Evolutionary conservation across 2,888 invertebrate species (phyloP), one percentile per base, ranked within the genome.

Genomic region (Megastigmus dorsalis): DNA sequence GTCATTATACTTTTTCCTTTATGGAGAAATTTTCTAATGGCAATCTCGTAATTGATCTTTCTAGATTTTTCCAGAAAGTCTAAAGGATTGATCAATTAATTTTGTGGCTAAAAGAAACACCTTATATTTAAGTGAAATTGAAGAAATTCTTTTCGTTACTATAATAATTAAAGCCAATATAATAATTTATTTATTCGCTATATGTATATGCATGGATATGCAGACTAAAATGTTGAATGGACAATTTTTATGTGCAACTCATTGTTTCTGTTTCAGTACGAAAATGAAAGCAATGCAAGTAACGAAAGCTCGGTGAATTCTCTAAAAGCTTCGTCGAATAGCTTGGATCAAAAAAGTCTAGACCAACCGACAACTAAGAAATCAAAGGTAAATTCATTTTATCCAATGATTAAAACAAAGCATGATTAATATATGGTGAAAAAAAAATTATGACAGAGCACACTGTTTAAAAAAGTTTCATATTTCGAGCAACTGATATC

Each of bases 251-350:
- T n/a, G n/a, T n/a, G n/a, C n/a, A n/a, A n/a, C n/a, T n/a, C n/a
- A n/a, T n/a, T n/a, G n/a, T n/a, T 30, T 67, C 63, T 30, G 9
- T 84, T 83, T 48, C 79, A 88, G 88, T 87, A 87, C 76, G 85
- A 82, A 52, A 79, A 78, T 10, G 69, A 77, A 54, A 66, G 45
- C 48, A 78, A 70, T 55, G 74, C 74, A 60, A 79, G 81, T 43
- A 75, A 67, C 36, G 50, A 73, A 76, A 80, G 78, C 78, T 83
- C 85, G 9, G 15, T 78, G 33, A 41, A 4, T 28, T 70, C 73
- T 0, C 41, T 69, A 28, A 74, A 76, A 50, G 81, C 82, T 66
- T 84, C 85, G 1, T 18, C 57, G 0, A 45, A 54, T 5, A 74
- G 54, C 23, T 28, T 71, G 13, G 28, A 63, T 7, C 70, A 62